phyloP scores from a whole-genome alignment of 2,888 invertebrate genomes.

The Hoplodrina blanda region DNA sequence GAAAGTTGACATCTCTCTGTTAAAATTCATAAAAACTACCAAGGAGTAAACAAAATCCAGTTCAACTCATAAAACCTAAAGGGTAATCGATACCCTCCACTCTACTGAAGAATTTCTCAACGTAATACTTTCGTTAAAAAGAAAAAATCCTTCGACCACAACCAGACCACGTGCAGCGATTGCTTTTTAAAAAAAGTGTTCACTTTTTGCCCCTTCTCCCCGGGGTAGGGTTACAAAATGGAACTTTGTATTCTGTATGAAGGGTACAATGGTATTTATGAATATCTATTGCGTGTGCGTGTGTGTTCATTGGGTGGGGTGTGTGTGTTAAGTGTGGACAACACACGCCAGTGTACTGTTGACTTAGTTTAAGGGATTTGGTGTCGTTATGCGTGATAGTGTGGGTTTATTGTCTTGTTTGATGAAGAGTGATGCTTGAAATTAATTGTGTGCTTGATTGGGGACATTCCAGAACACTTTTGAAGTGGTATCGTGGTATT shows the following conservation, averaged over 20 bases:
- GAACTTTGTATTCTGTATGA: conserved; percentile 82
- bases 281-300: conserved; percentile 61
- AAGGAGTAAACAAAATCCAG: conserved; percentile 45
- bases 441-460: conserved; percentile 35
- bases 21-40: neutral
- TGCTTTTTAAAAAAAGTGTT: conserved; percentile 79
- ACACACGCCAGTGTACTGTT: conserved; percentile 75
- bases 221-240: conserved; percentile 88
- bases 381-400: conserved; percentile 58
- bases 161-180: conserved; percentile 88
- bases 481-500: neutral
- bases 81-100: conserved; percentile 78
- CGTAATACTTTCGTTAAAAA: conserved; percentile 85
- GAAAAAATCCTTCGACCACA: conserved; percentile 84
- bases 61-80: conserved; percentile 57
- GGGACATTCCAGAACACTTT: neutral
- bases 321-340: conserved; percentile 74
- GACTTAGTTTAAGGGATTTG: conserved; percentile 68
- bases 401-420: conserved; percentile 53
- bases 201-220: conserved; percentile 83
- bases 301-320: conserved; percentile 62
- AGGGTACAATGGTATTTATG: conserved; percentile 60
- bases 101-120: conserved; percentile 82
- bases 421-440: conserved; percentile 35
- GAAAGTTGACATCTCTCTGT: neutral